Conservation (phyloP, 2,797 vertebrate genomes). For the Oceanodroma leucorhoa region DNA sequence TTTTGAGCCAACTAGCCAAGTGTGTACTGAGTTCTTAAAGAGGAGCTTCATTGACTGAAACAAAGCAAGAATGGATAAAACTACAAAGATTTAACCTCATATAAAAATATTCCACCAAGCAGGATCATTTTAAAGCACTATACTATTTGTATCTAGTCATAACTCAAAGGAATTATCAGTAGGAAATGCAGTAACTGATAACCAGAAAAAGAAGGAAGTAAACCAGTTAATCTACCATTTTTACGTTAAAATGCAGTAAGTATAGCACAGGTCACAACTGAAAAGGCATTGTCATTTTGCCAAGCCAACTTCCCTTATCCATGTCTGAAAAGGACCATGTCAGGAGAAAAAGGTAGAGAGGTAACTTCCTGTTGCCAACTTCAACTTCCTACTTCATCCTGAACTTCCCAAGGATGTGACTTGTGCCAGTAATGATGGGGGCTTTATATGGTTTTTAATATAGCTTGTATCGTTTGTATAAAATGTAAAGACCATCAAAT, state of each 20-base stretch:
- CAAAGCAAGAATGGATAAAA: not conserved
- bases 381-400: not conserved
- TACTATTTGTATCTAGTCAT: not conserved
- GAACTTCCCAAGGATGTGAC: not conserved
- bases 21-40: not conserved
- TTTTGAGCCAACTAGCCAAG: not conserved
- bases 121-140: not conserved
- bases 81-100: not conserved
- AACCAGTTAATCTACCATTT: not conserved
- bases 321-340: not conserved
- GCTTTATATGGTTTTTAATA: not conserved
- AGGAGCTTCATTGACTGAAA: not conserved
- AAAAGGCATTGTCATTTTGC: not conserved
- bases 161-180: not conserved
- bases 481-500: not conserved
- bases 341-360: not conserved
- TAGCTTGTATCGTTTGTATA: not conserved
- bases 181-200: not conserved
- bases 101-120: not conserved
- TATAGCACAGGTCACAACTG: not conserved
- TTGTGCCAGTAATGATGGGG: not conserved
- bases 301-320: not conserved
- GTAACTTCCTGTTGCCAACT: not conserved
- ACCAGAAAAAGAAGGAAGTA: not conserved
- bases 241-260: not conserved